Base-by-base conservation (phyloP, 2,888 invertebrate genomes). In the Amphipoea oculea region DNA sequence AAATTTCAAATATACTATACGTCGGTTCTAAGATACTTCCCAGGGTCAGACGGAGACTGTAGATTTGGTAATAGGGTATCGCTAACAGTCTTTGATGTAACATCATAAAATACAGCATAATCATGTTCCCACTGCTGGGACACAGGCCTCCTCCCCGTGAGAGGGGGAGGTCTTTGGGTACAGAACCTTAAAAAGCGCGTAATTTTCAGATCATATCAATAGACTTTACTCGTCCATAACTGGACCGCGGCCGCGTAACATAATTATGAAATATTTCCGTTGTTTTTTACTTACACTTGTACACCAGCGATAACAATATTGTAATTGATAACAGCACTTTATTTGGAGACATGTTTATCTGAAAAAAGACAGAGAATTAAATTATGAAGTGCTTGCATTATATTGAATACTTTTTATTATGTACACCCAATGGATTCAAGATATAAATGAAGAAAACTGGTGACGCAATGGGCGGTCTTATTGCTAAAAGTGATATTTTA, bases 251-350 rank as follows among this genome's bases (percentile, higher is more conserved):
- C 40, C 45, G 6, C 5, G 7, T 62, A 40, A 63, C 40, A 65
- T 29, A 57, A 2, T 42, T 54, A 42, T 23, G 36, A 36, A 76
- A 62, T 1, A 69, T 68, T 36, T 48, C 9, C 12, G 7, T 63
- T 40, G 51, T 29, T 63, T 73, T 68, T n/a, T 57, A 86, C 94
- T 94, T 89, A 96, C 96, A 92, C 92, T 92, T 91, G 68, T 89
- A 91, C 3, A 94, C 90, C 62, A 94, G 81, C 3, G 92, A 91
- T 54, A 92, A 79, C 40, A 94, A 75, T 73, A 94, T 80, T 40
- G 91, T 67, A 2, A 93, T 23, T 2, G 86, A 86, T 68, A 88
- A 88, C 4, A 92, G n/a, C 23, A 89, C 29, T 80, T 82, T 91
- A 42, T 76, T 84, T 0, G 90, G 45, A 78, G 83, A 75, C 94